These are phyloP conservation scores for Notarius quadriscutis DNA, from an alignment of 2,113 vertebrate genomes.

Conservation along the genomic window DNA sequence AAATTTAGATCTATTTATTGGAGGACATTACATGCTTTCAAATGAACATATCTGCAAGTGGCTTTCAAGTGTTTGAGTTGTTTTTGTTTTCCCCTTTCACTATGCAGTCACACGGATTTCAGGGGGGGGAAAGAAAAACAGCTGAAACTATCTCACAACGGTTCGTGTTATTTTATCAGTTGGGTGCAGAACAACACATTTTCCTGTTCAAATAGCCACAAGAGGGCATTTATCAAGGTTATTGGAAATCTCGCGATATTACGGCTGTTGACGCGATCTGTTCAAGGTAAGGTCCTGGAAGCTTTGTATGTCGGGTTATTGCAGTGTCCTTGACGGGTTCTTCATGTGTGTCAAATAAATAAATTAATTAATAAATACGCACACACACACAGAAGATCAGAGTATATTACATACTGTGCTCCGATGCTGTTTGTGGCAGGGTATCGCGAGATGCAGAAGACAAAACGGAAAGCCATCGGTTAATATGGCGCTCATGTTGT, in stretches of 20 bases:
- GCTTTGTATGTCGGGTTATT: constrained; percentile 56
- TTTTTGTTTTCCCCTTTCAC: background rate
- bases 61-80: background rate
- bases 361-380: background rate
- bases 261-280: background rate
- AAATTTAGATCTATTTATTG: background rate
- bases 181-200: background rate
- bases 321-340: background rate
- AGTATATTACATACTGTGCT: background rate
- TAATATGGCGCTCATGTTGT: constrained; percentile 16
- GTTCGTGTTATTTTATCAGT: no score
- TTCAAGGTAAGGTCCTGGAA: constrained; percentile 78
- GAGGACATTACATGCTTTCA: background rate
- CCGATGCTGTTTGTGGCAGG: background rate
- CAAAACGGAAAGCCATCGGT: background rate
- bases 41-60: background rate
- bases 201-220: background rate
- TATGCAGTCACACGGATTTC: background rate
- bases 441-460: background rate
- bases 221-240: background rate
- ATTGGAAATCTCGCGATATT: constrained; percentile 67
- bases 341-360: constrained; percentile 5
- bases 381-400: no score
- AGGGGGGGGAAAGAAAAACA: background rate
- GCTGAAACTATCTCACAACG: background rate